Percentiles rank a stretch among this genome's conserved stretches.
Conservation (phyloP, 1,140 invertebrate species). For the Drosophila setifemur region DNA sequence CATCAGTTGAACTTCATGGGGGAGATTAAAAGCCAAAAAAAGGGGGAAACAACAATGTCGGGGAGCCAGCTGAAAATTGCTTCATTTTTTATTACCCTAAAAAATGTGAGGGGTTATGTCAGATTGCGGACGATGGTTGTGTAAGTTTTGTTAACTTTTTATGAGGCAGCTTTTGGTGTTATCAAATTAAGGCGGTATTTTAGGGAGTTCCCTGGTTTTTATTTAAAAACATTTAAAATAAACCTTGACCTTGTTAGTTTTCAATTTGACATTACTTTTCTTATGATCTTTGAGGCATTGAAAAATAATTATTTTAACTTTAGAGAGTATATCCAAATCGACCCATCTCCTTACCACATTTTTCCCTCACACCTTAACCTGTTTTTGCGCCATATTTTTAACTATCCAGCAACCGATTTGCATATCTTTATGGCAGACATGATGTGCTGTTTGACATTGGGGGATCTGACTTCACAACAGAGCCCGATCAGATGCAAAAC, state of each 20-base stretch:
- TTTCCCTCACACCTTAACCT: conserved; percentile 23
- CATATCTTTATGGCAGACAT: conserved; percentile 43
- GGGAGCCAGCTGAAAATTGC: conserved; percentile 1
- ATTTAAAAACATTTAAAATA: not conserved
- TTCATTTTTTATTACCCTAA: conserved; percentile 9
- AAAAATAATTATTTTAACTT: not conserved
- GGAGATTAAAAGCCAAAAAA: not conserved
- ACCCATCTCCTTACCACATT: no score
- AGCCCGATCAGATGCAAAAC: conserved; percentile 3
- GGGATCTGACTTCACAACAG: conserved; percentile 18
- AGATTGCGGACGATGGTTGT: not conserved
- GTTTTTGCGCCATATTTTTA: conserved; percentile 29
- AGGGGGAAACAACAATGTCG: not conserved
- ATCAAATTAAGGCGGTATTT: not conserved
- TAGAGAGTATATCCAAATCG: not conserved
- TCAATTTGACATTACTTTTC: no score
- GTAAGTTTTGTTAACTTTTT: not conserved
- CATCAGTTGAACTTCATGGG: conserved; percentile 32
- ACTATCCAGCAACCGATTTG: conserved; percentile 33
- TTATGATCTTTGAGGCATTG: not conserved
- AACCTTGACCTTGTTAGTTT: no score
- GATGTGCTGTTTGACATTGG: conserved; percentile 58
- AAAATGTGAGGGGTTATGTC: not conserved
- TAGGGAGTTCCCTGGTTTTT: not conserved
- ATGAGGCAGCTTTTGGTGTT: not conserved